These are phyloP conservation scores for Drosophila sechellia DNA, from an alignment of 1,140 invertebrate genomes.

Conservation along the genomic window DNA sequence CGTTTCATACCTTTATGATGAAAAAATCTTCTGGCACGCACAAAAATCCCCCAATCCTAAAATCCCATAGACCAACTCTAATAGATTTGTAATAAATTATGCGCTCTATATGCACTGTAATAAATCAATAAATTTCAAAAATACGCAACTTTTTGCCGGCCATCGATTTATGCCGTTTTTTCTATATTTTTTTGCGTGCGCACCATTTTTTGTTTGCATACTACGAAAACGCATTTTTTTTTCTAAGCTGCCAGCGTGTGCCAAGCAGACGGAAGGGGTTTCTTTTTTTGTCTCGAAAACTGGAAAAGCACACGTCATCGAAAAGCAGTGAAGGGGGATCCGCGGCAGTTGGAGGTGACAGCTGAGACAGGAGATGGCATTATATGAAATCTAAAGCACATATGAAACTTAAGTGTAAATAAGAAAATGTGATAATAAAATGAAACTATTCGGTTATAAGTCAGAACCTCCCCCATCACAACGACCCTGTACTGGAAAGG, in stretches of 20 bases:
- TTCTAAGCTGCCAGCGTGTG: slow-evolving; percentile 57
- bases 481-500: slow-evolving; percentile 43
- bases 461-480: neutral
- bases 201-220: slow-evolving; percentile 53
- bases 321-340: slow-evolving; percentile 2
- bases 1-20: slow-evolving; percentile 23
- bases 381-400: neutral
- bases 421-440: no score
- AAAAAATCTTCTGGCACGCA: slow-evolving; percentile 63
- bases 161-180: slow-evolving; percentile 12
- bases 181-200: slow-evolving; percentile 22
- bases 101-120: slow-evolving; percentile 50
- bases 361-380: slow-evolving; percentile 1
- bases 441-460: no score
- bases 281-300: slow-evolving; percentile 19
- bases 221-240: slow-evolving; percentile 59
- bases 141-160: slow-evolving; percentile 64
- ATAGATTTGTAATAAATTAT: slow-evolving; percentile 81
- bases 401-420: no score
- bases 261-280: slow-evolving; percentile 34
- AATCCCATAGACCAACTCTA: slow-evolving; percentile 29
- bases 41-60: neutral
- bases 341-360: slow-evolving; percentile 14
- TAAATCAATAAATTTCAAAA: slow-evolving; percentile 71
- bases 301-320: slow-evolving; percentile 19